Evolutionary conservation across 2,113 vertebrate species (phyloP).

Genomic region (Nyctereutes procyonoides): DNA sequence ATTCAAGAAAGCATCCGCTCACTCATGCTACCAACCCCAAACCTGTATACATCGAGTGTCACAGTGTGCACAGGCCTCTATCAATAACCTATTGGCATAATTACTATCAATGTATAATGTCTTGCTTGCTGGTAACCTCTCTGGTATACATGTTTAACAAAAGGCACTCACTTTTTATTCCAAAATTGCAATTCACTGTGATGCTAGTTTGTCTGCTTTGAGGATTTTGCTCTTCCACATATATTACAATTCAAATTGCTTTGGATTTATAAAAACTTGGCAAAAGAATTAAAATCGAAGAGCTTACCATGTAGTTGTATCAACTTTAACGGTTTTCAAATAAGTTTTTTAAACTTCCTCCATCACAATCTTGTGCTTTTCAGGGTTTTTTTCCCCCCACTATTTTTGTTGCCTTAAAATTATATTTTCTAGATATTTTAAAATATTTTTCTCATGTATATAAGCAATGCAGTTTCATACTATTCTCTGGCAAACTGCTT

Average conservation of each 20-base stretch:
- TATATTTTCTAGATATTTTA: neutral
- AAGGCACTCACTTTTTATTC: neutral
- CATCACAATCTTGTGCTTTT: neutral
- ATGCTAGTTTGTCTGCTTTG: neutral
- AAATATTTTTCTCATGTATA: neutral
- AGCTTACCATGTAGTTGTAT: neutral
- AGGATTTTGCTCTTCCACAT: neutral
- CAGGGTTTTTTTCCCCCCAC: neutral
- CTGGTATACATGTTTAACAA: too few relatives aligned
- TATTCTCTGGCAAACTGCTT: neutral
- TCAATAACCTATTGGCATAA: neutral
- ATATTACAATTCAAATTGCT: neutral
- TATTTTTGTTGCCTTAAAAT: neutral
- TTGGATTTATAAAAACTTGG: neutral
- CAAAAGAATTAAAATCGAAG: neutral
- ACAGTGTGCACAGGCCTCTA: neutral
- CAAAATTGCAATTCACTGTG: neutral
- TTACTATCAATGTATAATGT: neutral
- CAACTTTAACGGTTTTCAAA: neutral
- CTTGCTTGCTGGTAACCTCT: neutral
- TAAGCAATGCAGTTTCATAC: too few relatives aligned
- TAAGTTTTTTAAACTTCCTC: neutral
- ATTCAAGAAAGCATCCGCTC: neutral
- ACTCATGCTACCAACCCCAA: neutral
- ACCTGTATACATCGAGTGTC: neutral